Evolutionary conservation across 2,888 invertebrate species (phyloP).

Genomic region (Galeruca laticollis): DNA sequence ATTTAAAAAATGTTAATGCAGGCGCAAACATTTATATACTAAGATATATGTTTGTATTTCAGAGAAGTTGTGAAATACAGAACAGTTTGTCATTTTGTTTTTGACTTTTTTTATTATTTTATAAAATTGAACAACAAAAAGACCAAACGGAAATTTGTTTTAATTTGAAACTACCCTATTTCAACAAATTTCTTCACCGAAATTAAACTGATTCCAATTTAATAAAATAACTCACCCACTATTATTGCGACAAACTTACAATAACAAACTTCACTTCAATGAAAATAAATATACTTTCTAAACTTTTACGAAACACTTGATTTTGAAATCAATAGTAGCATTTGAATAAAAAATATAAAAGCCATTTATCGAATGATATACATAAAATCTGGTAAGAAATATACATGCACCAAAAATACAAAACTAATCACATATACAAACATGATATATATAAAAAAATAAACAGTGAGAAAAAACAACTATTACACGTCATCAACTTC

Average conservation of each 20-base stretch:
- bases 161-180: too few species aligned
- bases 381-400: neutral
- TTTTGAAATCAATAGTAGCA: neutral
- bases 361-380: neutral
- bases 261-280: neutral
- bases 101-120: too few species aligned
- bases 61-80: too few species aligned
- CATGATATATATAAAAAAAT: neutral
- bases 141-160: too few species aligned
- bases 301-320: neutral
- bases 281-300: neutral
- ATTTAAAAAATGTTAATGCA: too few species aligned
- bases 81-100: too few species aligned
- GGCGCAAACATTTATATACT: too few species aligned
- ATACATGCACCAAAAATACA: conserved; percentile 1
- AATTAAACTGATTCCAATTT: too few species aligned
- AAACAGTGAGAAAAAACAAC: neutral
- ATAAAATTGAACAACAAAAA: too few species aligned
- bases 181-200: too few species aligned
- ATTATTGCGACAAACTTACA: neutral
- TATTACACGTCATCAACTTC: conserved; percentile 15
- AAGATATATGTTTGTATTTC: too few species aligned
- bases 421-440: neutral
- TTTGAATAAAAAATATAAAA: neutral
- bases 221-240: neutral